phyloP scores from a whole-genome alignment of 1,140 invertebrate genomes.

The Drosophila rufa region DNA sequence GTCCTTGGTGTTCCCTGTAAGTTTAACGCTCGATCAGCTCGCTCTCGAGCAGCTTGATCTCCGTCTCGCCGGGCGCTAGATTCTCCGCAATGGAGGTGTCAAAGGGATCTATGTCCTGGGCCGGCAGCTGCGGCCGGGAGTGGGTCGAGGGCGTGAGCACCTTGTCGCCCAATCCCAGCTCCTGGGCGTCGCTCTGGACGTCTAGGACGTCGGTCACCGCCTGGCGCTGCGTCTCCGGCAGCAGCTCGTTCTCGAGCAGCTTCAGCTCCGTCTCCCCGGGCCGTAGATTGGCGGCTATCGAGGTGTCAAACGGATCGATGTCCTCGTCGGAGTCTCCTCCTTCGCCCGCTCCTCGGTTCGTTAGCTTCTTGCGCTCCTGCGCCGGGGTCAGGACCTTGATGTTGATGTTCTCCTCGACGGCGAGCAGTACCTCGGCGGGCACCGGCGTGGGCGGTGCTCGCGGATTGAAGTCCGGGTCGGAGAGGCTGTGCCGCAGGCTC shows the following conservation, averaged over 20 bases:
- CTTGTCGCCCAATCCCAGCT: slow-evolving; percentile 81
- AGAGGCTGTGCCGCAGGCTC: slow-evolving; percentile 84
- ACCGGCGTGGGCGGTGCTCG: slow-evolving; percentile 86
- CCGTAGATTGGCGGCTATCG: slow-evolving; percentile 89
- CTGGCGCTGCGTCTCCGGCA: slow-evolving; percentile 66
- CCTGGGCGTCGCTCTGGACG: slow-evolving; percentile 82
- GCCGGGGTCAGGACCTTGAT: slow-evolving; percentile 89
- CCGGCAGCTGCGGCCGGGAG: slow-evolving; percentile 33
- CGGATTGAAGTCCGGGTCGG: slow-evolving; percentile 87
- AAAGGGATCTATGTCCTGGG: slow-evolving; percentile 89
- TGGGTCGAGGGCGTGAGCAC: slow-evolving; percentile 80
- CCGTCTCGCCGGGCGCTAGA: slow-evolving; percentile 91
- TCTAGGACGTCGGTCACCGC: slow-evolving; percentile 76
- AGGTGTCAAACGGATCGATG: slow-evolving; percentile 93
- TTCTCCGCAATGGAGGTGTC: slow-evolving; percentile 92
- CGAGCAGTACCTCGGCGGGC: slow-evolving; percentile 86
- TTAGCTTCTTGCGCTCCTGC: slow-evolving; percentile 73
- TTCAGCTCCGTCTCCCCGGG: slow-evolving; percentile 92
- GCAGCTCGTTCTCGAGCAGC: slow-evolving; percentile 86
- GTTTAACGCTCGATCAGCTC: slow-evolving; percentile 87
- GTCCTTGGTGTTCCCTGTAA: neutral
- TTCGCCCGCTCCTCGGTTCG: neutral
- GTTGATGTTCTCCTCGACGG: slow-evolving; percentile 88
- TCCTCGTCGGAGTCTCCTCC: slow-evolving; percentile 41
- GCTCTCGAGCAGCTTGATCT: slow-evolving; percentile 91